A percentile compares a stretch with the other conserved stretches of the same genome.
phyloP scores from a whole-genome alignment of 2,113 vertebrate species.

The Pterocles burchelli region DNA sequence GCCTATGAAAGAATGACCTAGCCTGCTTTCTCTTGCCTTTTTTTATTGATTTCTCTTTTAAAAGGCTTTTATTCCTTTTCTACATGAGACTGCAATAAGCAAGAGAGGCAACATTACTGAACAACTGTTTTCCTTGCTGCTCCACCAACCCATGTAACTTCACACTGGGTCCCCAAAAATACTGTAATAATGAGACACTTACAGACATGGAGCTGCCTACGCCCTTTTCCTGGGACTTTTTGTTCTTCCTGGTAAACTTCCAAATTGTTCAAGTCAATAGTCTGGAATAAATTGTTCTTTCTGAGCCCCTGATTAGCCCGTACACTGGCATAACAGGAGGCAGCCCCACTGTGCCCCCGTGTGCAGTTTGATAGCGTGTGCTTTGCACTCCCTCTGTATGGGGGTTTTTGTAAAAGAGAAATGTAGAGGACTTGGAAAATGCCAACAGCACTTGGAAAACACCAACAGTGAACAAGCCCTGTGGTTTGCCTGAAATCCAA shows the following conservation, averaged over 20 bases:
- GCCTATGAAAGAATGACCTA: slow-evolving; percentile 16
- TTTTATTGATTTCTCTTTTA: slow-evolving; percentile 24
- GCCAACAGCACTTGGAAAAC: background rate
- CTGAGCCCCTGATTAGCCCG: background rate
- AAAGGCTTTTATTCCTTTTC: slow-evolving; percentile 21
- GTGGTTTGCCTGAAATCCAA: slow-evolving; percentile 28
- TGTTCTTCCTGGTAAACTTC: slow-evolving; percentile 34
- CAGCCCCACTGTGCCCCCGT: background rate
- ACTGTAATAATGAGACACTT: background rate
- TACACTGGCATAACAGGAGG: background rate
- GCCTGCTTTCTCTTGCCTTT: slow-evolving; percentile 6
- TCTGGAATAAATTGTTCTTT: slow-evolving; percentile 43
- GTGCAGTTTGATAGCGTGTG: background rate
- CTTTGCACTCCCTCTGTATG: background rate
- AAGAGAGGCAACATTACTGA: background rate
- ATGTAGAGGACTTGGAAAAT: background rate
- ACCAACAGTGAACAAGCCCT: background rate
- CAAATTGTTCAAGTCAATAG: slow-evolving; percentile 39
- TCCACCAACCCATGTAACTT: background rate
- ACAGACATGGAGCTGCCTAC: slow-evolving; percentile 7
- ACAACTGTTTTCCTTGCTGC: slow-evolving; percentile 33
- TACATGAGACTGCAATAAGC: background rate
- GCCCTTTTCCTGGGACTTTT: slow-evolving; percentile 22
- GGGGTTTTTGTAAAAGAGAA: background rate
- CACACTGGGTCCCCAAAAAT: background rate